phyloP scores from a whole-genome alignment of 2,113 vertebrate genomes.

The Pelecanus crispus region DNA sequence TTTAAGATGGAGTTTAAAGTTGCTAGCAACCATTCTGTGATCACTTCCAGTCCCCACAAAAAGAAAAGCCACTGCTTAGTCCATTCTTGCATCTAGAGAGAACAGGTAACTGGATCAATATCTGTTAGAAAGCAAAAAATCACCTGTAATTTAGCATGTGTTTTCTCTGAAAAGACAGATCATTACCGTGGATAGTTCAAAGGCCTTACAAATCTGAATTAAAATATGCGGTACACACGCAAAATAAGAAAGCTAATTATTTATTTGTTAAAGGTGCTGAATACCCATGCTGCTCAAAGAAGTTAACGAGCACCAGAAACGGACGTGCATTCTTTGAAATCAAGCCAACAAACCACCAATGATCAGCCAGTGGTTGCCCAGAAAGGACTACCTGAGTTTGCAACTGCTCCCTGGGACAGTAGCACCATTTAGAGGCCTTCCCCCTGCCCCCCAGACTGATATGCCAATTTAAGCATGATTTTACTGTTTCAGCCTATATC shows the following conservation, averaged over 20 bases:
- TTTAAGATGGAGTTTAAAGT: not conserved
- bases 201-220: not conserved
- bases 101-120: not conserved
- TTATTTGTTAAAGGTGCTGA: not conserved
- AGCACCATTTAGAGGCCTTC: not conserved
- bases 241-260: not conserved
- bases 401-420: not conserved
- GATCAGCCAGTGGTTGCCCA: not conserved
- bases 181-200: not conserved
- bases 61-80: not conserved
- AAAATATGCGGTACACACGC: not conserved
- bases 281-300: not conserved
- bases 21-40: not conserved
- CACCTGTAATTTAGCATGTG: not conserved
- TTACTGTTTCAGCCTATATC: not conserved
- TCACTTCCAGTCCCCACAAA: not conserved
- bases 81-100: not conserved
- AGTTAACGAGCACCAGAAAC: not conserved
- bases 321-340: not conserved
- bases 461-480: not conserved
- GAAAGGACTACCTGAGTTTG: not conserved
- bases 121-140: not conserved
- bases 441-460: no score
- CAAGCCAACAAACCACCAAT: not conserved
- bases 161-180: not conserved